These are phyloP conservation scores for Pentamera pediparva DNA, from an alignment of 53 echinoderm and acorn worm species.

Conservation along the genomic window DNA sequence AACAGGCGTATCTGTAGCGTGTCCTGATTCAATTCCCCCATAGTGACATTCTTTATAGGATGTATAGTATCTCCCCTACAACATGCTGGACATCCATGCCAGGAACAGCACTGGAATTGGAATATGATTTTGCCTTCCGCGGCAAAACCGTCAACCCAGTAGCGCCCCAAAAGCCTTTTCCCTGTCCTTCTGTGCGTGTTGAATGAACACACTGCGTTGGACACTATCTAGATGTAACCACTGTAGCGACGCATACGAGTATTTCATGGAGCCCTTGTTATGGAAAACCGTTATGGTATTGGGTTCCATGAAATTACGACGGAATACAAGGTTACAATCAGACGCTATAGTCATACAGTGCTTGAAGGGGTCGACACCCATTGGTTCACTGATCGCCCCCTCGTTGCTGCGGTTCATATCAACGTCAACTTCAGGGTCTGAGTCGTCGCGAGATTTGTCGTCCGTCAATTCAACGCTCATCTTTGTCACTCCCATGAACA, in stretches of 20 bases:
- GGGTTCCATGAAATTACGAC: conserved; percentile 36
- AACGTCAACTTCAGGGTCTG: no score
- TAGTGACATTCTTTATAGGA: background rate
- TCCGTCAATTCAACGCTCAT: no score
- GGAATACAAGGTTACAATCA: conserved; percentile 38
- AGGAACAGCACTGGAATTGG: conserved; percentile 2
- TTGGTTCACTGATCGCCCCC: background rate
- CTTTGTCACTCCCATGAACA: conserved; percentile 24
- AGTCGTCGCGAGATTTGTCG: background rate
- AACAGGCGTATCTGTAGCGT: conserved; percentile 3
- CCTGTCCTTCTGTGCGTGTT: conserved; percentile 30
- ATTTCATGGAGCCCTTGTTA: conserved; percentile 8
- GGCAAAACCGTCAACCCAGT: conserved; percentile 26
- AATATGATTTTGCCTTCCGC: conserved; percentile 4
- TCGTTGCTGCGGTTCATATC: background rate
- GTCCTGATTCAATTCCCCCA: conserved; percentile 24
- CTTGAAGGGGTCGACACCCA: conserved; percentile 61
- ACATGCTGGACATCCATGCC: conserved; percentile 37
- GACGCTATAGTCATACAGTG: conserved; percentile 61
- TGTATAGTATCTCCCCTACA: conserved; percentile 17
- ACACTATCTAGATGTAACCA: conserved; percentile 26
- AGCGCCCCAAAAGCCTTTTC: conserved; percentile 2
- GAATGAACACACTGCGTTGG: conserved; percentile 8
- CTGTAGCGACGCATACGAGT: conserved; percentile 25
- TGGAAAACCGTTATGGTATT: conserved; percentile 23